phyloP scores from a whole-genome alignment of 2,888 invertebrate species.

The Drymonia ruficornis region DNA sequence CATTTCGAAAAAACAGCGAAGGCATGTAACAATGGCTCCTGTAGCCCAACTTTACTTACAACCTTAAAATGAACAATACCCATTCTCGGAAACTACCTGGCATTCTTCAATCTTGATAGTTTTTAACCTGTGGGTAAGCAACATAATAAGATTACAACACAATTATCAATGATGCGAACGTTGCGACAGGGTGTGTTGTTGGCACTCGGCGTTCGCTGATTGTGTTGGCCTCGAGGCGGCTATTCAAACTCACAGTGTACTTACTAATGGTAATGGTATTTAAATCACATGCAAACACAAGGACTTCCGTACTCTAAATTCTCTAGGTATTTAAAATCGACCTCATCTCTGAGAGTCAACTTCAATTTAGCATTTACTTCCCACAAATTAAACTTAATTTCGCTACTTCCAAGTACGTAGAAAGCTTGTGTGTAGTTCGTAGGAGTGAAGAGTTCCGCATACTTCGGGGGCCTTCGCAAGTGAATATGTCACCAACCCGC shows the following conservation, averaged over 20 bases:
- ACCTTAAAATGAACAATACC: slow-evolving; percentile 57
- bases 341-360: too few relatives aligned
- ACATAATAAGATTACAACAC: slow-evolving; percentile 76
- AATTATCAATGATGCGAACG: slow-evolving; percentile 73
- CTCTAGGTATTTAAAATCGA: too few relatives aligned
- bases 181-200: slow-evolving; percentile 46
- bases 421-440: slow-evolving; percentile 18
- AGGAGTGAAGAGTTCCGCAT: slow-evolving; percentile 15
- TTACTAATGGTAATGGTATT: neutral
- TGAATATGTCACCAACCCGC: slow-evolving; percentile 18
- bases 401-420: neutral
- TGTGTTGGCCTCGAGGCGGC: slow-evolving; percentile 37
- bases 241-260: slow-evolving; percentile 5
- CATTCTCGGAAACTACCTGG: slow-evolving; percentile 49
- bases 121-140: slow-evolving; percentile 65
- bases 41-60: slow-evolving; percentile 35
- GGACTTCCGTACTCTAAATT: too few relatives aligned
- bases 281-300: neutral
- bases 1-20: slow-evolving; percentile 26
- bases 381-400: neutral
- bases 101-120: slow-evolving; percentile 64
- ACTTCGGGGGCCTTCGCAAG: slow-evolving; percentile 17
- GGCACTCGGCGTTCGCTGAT: slow-evolving; percentile 29
- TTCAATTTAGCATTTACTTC: neutral
- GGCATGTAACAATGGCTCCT: slow-evolving; percentile 42